Percentiles rank a stretch among this genome's conserved stretches.
These are phyloP conservation scores for Scaptomyza montana DNA, from an alignment of 1,140 invertebrate species.

Conservation along the genomic window DNA sequence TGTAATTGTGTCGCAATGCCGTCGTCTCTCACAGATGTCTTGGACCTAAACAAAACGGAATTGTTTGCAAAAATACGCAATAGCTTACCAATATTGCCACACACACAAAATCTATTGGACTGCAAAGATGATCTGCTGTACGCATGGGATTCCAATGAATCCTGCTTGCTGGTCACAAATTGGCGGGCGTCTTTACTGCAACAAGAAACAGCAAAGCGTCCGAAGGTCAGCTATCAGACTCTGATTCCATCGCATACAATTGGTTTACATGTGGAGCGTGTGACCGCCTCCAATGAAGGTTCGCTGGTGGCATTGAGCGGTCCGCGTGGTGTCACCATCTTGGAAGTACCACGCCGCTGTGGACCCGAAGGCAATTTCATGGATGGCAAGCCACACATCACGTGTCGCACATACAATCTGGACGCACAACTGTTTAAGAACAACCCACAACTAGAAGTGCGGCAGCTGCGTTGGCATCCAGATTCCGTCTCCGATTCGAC, in stretches of 20 bases:
- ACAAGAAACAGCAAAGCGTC: constrained; percentile 15
- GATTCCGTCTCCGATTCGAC: constrained; percentile 90
- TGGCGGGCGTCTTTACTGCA: constrained; percentile 64
- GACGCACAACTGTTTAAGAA: constrained; percentile 87
- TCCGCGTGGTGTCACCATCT: constrained; percentile 72
- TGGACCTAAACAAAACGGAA: constrained; percentile 64
- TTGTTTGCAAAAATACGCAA: constrained; percentile 71
- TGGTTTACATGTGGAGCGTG: constrained; percentile 77
- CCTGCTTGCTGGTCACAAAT: constrained; percentile 66
- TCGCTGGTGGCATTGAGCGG: constrained; percentile 79
- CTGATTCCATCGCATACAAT: constrained; percentile 75
- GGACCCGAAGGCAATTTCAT: constrained; percentile 77
- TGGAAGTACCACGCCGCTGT: constrained; percentile 84
- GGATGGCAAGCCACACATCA: constrained; percentile 70
- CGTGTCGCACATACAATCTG: constrained; percentile 85
- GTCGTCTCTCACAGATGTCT: constrained; percentile 61
- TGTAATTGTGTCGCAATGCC: constrained; percentile 50
- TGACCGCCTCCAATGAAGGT: constrained; percentile 79
- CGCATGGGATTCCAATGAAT: constrained; percentile 68
- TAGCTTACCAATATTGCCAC: constrained; percentile 51
- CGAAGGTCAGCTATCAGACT: constrained; percentile 58
- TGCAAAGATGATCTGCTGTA: constrained; percentile 80
- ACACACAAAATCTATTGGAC: constrained; percentile 76
- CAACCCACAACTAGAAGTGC: constrained; percentile 86
- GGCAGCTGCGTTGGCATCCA: constrained; percentile 92